Evolutionary conservation across 2,113 vertebrate genomes (phyloP), one percentile per base, ranked within the genome.

Genomic region (Ancistrus triradiatus): DNA sequence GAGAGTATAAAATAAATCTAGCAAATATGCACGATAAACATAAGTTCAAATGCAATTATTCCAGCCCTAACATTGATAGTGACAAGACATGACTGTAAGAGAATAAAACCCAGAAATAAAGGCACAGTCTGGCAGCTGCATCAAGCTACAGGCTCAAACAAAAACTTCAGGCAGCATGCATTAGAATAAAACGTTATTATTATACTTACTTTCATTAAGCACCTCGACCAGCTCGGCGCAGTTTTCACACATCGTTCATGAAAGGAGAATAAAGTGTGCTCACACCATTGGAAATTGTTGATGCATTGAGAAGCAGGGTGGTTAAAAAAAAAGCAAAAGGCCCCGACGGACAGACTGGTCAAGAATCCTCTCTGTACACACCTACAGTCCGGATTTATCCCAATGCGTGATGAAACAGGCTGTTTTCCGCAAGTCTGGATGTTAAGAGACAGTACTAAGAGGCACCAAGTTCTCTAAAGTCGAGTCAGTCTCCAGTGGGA

Each of bases 141-240:
- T n/a, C n/a, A n/a, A n/a, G n/a, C n/a, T n/a, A n/a, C n/a, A n/a
- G n/a, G n/a, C n/a, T 14, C 14, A 21, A 38, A 56, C 17, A 14
- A n/a, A 1, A 42, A 42, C 11, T 42, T 8, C 5, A 13, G 13
- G 13, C 13, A 42, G 14, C 2, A 6, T 13, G n/a, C 4, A 15
- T 1, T 37, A 10, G 14, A 10, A 4, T 8, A 8, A 10, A 13
- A 13, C 4, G 3, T 10, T 2, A 13, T 11, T 8, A 10, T 10
- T 14, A 14, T 74, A 95, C 94, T 95, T 91, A 98, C 95, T 96
- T 87, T 96, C 93, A 83, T 95, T 97, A 84, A 98, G 90, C 85
- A 95, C 94, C 90, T 97, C 93, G 90, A 98, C 90, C 91, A 98
- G 91, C 90, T 97, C 95, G 85, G 93, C 92, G 89, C 95, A 98